Percentiles rank a stretch among this genome's conserved stretches.
phyloP scores from a whole-genome alignment of 2,113 vertebrate species.

The Notothenia coriiceps region DNA sequence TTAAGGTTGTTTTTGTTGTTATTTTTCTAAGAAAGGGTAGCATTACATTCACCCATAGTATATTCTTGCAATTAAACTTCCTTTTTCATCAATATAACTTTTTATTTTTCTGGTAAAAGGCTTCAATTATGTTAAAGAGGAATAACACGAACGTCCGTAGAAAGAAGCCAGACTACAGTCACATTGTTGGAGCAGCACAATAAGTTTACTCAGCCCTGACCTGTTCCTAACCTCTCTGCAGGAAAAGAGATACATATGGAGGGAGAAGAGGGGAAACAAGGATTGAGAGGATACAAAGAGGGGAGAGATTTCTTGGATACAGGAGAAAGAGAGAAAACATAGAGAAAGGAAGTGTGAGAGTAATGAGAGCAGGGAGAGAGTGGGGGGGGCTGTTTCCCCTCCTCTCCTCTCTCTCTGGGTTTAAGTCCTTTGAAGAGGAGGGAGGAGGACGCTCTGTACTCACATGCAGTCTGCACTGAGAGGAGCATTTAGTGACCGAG shows the following conservation, averaged over 20 bases:
- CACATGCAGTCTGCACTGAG: constrained; percentile 31
- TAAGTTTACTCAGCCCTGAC: constrained; percentile 50
- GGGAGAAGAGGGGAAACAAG: constrained; percentile 33
- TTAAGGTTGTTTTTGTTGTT: no score
- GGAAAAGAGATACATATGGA: constrained; percentile 33
- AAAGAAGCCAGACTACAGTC: constrained; percentile 16
- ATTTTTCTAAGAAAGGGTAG: not conserved
- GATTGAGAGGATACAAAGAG: not conserved
- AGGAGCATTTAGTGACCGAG: constrained; percentile 41
- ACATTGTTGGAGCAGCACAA: constrained; percentile 19
- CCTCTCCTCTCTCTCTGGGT: constrained; percentile 31
- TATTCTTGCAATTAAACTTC: not conserved
- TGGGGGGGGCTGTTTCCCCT: constrained; percentile 40
- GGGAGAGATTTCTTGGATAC: not conserved
- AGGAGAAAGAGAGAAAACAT: constrained; percentile 8
- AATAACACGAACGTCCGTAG: constrained; percentile 19
- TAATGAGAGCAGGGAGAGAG: not conserved
- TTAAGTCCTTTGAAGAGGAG: constrained; percentile 47
- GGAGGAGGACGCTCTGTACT: constrained; percentile 17
- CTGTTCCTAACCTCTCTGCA: constrained; percentile 40
- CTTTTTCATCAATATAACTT: not conserved
- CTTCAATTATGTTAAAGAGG: not conserved
- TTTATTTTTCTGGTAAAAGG: not conserved
- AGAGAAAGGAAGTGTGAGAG: constrained; percentile 16
- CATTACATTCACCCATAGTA: no score